Base-by-base conservation (phyloP, 2,888 invertebrate species). In the Odontocolon sp. region DNA sequence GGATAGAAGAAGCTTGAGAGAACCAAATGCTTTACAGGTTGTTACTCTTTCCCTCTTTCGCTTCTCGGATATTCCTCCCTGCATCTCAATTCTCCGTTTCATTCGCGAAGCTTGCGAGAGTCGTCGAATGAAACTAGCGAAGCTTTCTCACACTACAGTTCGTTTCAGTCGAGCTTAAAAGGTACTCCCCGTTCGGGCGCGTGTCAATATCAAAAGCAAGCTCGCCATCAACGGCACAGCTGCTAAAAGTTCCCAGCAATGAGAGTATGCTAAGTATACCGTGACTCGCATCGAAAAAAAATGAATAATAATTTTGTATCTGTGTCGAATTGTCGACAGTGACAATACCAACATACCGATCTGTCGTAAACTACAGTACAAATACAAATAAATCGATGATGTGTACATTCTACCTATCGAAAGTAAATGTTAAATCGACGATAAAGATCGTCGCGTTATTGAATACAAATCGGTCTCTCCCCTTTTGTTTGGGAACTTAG, bases 141-240 rank as follows among this genome's bases (percentile, higher is more conserved):
- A 66, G 75, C 75, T 76, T 70, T 76, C n/a, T n/a, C 75, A 66
- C 75, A 66, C 75, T 76, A 61, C 52, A 64, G 59, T 38, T 50
- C 70, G 57, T 66, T 75, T 70, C 70, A 70, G 70, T 42, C 36
- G 66, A 52, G 75, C 66, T 76, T 76, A 76, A 76, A 76, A 76
- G 70, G 75, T 76, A 76, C 75, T 70, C 66, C 38, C 38, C 8
- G 59, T 33, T 18, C 59, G 50, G 38, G 66, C 59, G 66, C 59
- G 70, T 66, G 75, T 76, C 75, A 66, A 76, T 76, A 76, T 76
- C 76, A 76, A 76, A 76, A 76, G 76, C 63, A 42, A 64, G 57
- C 75, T 75, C 52, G 69, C 64, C 42, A 52, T 66, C 75, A 59
- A 18, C 38, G 36, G 18, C 45, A 61, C 54, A 66, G 57, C 69